Base-by-base conservation (phyloP, 2,797 vertebrate genomes). In the Danio choprae region DNA sequence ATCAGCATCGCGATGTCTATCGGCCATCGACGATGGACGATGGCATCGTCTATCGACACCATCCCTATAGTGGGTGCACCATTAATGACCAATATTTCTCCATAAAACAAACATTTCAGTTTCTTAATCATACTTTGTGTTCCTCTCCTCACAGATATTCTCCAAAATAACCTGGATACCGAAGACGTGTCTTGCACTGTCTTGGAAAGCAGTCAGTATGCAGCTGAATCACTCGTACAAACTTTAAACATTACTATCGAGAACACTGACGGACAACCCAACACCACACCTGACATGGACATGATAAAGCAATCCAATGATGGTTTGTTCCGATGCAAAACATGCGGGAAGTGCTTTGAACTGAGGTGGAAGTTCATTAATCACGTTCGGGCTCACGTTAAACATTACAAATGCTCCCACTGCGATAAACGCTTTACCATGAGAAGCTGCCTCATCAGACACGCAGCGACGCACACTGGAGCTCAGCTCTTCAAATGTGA, bases 341-440 rank as follows among this genome's bases (percentile, higher is more conserved):
- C 78, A 11, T 80, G 78, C 2, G 78, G 78, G 50, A 80, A 80
- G 51, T 46, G 59, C 77, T 77, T 82, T 62, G 18, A 79, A 10
- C 76, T 79, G 11, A 89, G 89, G 74, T 91, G 90, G 74, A 44
- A 85, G 75, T 81, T 90, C 77, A 85, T 89, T 5, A 71, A 88
- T 41, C 90, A 91, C 82, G 38, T 74, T 46, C 81, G 86, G 75
- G 85, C 53, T 8, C 90, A 90, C 80, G 85, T 88, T 55, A 89
- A 87, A 56, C 90, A 89, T 46, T 89, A 90, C 68, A 65, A 80
- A 1, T 91, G 90, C 67, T 56, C 86, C 0, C 83, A 89, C 46
- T 91, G 89, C 3, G 88, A 88, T 18, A 91, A 87, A 20, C 50
- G 88, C 9, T 90, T 91, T 9, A 75, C 89, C 0, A 81, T 56